Conservation (phyloP, 2,113 vertebrate species). For the Brachypteracias leptosomus region DNA sequence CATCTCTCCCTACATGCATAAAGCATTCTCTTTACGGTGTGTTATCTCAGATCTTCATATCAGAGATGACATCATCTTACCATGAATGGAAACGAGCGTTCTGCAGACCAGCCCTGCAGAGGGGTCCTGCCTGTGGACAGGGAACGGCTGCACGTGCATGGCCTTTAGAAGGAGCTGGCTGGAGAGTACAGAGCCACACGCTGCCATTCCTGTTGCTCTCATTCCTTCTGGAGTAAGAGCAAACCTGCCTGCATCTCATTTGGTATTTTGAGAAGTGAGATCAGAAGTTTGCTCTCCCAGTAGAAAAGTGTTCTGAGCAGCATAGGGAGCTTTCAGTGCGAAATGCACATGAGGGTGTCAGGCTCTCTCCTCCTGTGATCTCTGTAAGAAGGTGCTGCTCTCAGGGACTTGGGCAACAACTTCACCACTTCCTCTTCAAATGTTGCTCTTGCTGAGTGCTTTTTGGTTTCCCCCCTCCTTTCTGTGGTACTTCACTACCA, state of each 20-base stretch:
- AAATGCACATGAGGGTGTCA: neutral
- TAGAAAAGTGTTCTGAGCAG: neutral
- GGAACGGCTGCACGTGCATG: neutral
- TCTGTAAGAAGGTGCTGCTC: neutral
- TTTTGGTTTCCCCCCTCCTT: neutral
- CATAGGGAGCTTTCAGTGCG: neutral
- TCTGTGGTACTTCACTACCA: neutral
- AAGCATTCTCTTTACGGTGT: neutral
- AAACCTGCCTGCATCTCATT: neutral
- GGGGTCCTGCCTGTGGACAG: neutral
- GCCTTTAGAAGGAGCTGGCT: neutral
- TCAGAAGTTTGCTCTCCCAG: neutral
- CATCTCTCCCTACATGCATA: neutral
- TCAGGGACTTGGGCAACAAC: neutral
- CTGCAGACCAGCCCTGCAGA: neutral
- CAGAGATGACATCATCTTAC: neutral
- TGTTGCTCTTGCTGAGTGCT: neutral
- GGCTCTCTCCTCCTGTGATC: neutral
- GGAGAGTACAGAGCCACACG: neutral
- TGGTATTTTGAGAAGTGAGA: neutral
- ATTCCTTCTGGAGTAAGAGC: neutral
- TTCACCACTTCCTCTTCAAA: neutral
- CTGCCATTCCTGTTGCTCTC: neutral
- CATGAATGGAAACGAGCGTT: neutral
- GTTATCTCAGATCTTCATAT: neutral